Evolutionary conservation across 2,888 invertebrate species (phyloP), one percentile per base, ranked within the genome.

Genomic region (Pristionchus mayeri): DNA sequence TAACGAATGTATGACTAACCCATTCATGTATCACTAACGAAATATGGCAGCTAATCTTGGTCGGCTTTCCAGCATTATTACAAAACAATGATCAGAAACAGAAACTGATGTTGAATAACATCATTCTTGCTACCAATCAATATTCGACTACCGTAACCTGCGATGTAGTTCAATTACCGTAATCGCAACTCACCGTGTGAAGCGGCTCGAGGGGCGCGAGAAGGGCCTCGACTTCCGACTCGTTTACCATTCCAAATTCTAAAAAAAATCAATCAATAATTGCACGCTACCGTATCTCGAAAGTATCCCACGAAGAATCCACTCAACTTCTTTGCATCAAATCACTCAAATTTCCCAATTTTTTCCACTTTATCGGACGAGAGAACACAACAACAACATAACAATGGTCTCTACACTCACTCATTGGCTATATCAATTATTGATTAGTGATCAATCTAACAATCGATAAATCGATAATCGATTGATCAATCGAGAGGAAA

Each of bases 161-260:
- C 18, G 52, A 13, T 52, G 52, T 44, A 44, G 44, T 44, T 60
- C n/a, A 24, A 16, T 11, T 60, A 24, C 60, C 27, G 60, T 24
- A 60, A 24, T 60, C 24, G 9, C n/a, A 30, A 60, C 82, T 48
- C 24, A 82, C 82, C 40, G 67, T 67, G 40, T 82, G 82, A 11
- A 30, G 27, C 21, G 82, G 82, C 50, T 82, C 63, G 48, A 82
- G 82, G 18, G 67, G 44, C 30, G 82, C 27, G 4, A 82, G 67
- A 7, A 82, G 82, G 6, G 63, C 82, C 67, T 60, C 82, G 16
- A 82, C 82, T 54, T 82, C 63, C 18, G 60, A 44, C 67, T 82
- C 82, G 67, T 82, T 82, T 30, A 82, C 82, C 82, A 82, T 82
- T 11, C 6, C 6, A 40, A 71, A 71, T 71, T 71, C 44, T 44